phyloP scores from a whole-genome alignment of 2,888 invertebrate genomes.

The Cosmia pyralina region DNA sequence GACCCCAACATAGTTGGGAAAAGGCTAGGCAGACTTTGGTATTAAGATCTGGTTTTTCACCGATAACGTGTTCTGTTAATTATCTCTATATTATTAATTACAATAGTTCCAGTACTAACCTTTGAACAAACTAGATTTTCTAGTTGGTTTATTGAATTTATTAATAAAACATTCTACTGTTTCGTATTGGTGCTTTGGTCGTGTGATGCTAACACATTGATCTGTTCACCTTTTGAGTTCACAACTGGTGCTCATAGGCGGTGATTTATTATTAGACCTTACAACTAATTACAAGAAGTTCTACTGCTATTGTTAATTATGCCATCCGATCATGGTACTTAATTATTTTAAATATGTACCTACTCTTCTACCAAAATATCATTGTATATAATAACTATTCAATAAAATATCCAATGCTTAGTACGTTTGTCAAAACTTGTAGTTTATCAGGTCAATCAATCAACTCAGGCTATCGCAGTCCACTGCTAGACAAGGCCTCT shows the following conservation, averaged over 20 bases:
- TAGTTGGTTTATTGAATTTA: neutral
- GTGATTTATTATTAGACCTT: neutral
- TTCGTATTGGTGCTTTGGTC: neutral
- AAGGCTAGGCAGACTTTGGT: no score
- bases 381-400: no score
- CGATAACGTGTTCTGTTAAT: slow-evolving; percentile 3
- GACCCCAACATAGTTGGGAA: no score
- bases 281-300: neutral
- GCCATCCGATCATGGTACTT: neutral
- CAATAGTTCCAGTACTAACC: slow-evolving; percentile 26
- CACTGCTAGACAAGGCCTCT: no score
- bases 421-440: no score
- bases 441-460: no score
- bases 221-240: neutral
- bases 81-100: no score
- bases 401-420: no score
- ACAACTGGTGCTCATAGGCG: neutral
- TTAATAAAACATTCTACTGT: neutral
- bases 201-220: neutral
- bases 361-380: no score
- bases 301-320: neutral
- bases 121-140: slow-evolving; percentile 37
- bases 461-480: no score
- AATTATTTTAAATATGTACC: neutral
- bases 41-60: slow-evolving; percentile 9